Evolutionary conservation across 2,113 vertebrate species (phyloP), one percentile per base, ranked within the genome.

Genomic region (Heterotis niloticus): DNA sequence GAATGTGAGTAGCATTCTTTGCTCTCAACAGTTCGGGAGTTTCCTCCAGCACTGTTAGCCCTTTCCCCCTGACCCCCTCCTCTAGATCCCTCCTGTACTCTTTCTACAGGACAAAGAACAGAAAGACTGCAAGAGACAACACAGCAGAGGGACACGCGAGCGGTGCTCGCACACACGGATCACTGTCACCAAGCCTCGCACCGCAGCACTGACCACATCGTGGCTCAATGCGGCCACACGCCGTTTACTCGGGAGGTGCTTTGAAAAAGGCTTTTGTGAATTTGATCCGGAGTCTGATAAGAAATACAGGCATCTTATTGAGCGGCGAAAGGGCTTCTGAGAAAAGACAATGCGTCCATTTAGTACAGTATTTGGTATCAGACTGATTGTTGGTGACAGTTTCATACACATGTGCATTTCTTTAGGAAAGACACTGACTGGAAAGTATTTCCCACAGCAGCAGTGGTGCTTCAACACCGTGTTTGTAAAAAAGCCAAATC

Each of bases 11-110:
- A 75, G 97, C 97, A 81, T 98, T 96, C 93, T 93, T 97, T 79
- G 97, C 98, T 91, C 97, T 95, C 86, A 97, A 83, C 91, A 95
- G 94, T 72, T 98, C 96, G 81, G 97, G 97, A 85, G 98, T 99
- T 90, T 98, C 96, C 90, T 98, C 96, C 85, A 96, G 86, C 81
- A 90, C 87, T 79, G 91, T 96, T 84, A 99, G 91, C 82, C 97
- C 97, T 93, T 94, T 96, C 85, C 98, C 98, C 91, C 93, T 98
- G 86, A 98, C 96, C 82, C 96, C 96, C 90, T 99, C 95, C 83
- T 98, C 96, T 88, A 98, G 93, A 92, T 99, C 97, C 92, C 71
- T 97, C 90, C 93, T 97, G 91, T 98, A 98, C 80, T 97, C 96
- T 97, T 92, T 98, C 98, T 99, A 90, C 79, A 90, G 89, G 84